Conservation (phyloP, 2,797 vertebrate species). For the Artibeus lituratus region DNA sequence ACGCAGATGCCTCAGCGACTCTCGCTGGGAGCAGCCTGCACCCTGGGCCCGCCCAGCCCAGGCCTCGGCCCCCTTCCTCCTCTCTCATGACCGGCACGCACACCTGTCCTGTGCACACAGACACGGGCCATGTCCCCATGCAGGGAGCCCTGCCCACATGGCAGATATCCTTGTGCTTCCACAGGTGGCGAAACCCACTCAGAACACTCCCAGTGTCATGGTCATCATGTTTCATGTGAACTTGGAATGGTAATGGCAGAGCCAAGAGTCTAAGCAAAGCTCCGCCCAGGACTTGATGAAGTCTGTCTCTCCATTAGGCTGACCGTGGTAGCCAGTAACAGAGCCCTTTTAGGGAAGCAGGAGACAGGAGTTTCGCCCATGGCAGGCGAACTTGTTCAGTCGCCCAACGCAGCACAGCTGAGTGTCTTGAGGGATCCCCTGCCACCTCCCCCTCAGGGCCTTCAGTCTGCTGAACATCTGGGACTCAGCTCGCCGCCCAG, state of each 20-base stretch:
- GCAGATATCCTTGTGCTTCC: neutral
- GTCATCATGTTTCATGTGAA: accelerated
- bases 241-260: neutral
- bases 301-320: neutral
- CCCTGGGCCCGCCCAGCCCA: conserved; percentile 55
- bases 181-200: neutral
- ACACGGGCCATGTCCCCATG: accelerated
- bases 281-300: neutral
- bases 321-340: neutral
- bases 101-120: accelerated
- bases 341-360: neutral
- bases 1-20: conserved; percentile 64
- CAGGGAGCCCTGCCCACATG: neutral
- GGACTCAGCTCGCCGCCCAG: accelerated
- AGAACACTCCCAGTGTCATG: neutral
- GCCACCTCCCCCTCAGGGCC: neutral
- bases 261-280: neutral
- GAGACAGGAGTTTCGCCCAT: accelerated
- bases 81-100: neutral
- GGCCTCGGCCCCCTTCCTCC: conserved; percentile 48
- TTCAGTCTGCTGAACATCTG: neutral
- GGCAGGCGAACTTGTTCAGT: accelerated
- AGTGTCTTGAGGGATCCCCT: neutral
- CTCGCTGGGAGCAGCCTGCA: conserved; percentile 44
- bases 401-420: neutral